Evolutionary conservation across 2,888 invertebrate genomes (phyloP).

Genomic region (Melipona bicolor): DNA sequence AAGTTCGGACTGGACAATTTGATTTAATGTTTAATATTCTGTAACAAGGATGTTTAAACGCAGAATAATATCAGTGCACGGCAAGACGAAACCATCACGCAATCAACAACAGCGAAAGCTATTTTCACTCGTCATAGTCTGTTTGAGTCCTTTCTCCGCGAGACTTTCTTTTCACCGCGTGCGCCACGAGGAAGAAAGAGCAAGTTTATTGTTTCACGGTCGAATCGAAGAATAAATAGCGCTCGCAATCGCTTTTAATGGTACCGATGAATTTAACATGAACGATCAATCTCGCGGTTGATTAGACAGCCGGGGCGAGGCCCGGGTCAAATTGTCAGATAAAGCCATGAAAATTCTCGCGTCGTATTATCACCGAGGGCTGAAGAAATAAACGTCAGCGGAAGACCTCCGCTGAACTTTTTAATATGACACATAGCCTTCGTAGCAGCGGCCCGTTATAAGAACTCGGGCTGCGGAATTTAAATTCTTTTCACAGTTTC

Average conservation of each 20-base stretch:
- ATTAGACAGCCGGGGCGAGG: slow-evolving; percentile 11
- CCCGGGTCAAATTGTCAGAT: slow-evolving; percentile 12
- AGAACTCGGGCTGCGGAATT: slow-evolving; percentile 65
- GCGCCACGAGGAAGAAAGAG: background rate
- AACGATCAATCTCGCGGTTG: slow-evolving; percentile 33
- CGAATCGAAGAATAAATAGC: background rate
- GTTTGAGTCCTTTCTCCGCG: slow-evolving; percentile 14
- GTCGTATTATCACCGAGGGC: slow-evolving; percentile 54
- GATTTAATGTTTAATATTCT: too few relatives aligned
- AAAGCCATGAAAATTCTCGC: slow-evolving; percentile 61
- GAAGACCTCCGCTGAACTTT: slow-evolving; percentile 62
- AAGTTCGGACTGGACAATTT: too few relatives aligned
- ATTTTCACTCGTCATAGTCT: slow-evolving; percentile 19
- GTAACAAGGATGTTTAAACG: too few relatives aligned
- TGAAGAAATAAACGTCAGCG: slow-evolving; percentile 64
- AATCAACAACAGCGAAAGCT: background rate
- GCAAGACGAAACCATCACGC: background rate
- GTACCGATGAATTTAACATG: background rate
- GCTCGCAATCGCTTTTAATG: background rate
- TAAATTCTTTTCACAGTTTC: slow-evolving; percentile 73
- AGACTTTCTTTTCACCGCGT: background rate
- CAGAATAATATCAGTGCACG: too few relatives aligned
- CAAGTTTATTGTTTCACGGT: slow-evolving; percentile 12
- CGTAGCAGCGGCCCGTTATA: slow-evolving; percentile 52
- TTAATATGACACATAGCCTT: slow-evolving; percentile 69